These are phyloP conservation scores for Pseudochirops corinnae DNA, from an alignment of 2,797 vertebrate species.

Conservation along the genomic window DNA sequence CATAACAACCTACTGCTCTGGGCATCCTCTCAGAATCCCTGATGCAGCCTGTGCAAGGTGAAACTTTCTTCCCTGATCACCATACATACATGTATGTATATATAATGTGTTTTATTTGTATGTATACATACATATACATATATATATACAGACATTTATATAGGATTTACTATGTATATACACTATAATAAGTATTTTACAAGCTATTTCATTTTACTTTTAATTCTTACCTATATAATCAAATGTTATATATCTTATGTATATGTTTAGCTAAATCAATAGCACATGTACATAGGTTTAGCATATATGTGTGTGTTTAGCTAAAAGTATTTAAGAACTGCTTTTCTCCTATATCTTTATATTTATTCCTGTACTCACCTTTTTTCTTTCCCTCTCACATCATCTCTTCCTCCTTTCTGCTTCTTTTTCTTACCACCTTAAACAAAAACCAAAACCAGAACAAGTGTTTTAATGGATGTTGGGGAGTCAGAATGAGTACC, in stretches of 20 bases:
- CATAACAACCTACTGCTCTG: not conserved
- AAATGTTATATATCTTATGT: not conserved
- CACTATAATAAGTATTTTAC: not conserved
- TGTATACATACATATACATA: not conserved
- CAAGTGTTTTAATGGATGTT: not conserved
- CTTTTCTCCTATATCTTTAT: not conserved
- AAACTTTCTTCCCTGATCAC: too few species aligned
- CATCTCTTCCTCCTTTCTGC: not conserved
- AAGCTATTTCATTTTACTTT: not conserved
- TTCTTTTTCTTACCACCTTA: not conserved
- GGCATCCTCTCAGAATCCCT: too few species aligned
- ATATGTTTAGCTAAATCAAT: not conserved
- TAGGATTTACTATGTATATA: not conserved
- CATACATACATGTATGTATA: too few species aligned
- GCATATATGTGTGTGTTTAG: not conserved
- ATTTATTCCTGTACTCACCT: not conserved
- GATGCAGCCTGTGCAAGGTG: too few species aligned
- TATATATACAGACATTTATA: not conserved
- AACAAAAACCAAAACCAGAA: not conserved
- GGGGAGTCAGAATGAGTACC: not conserved
- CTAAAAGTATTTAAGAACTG: not conserved
- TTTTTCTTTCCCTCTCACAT: not conserved
- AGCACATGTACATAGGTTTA: not conserved
- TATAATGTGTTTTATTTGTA: too few species aligned
- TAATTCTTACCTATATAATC: not conserved